These are phyloP conservation scores for Ophioninae sp. DNA, from an alignment of 2,888 invertebrate species.

Conservation along the genomic window DNA sequence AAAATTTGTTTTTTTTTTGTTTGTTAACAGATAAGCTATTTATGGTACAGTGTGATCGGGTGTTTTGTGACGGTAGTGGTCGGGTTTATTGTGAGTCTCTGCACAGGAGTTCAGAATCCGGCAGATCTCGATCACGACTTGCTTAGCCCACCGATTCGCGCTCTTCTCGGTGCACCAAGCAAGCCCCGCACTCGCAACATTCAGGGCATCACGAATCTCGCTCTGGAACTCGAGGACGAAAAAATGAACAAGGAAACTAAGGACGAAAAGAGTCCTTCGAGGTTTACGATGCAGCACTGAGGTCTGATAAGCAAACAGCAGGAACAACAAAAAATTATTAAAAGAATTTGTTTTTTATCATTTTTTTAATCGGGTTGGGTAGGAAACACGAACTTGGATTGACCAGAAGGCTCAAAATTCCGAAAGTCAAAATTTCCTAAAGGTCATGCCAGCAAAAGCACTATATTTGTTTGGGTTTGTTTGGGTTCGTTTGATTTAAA, in stretches of 20 bases:
- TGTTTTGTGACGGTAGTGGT: conserved; percentile 87
- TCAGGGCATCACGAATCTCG: conserved; percentile 76
- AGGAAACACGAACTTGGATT: too few species aligned
- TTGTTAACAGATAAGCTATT: conserved; percentile 82
- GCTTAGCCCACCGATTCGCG: conserved; percentile 86
- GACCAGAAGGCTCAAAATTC: too few species aligned
- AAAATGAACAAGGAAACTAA: conserved; percentile 64
- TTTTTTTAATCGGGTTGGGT: not conserved
- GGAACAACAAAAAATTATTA: not conserved
- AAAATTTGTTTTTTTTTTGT: not conserved
- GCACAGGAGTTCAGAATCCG: conserved; percentile 85
- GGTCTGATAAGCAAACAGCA: not conserved
- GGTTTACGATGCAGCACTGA: conserved; percentile 7
- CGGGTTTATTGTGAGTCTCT: conserved; percentile 88
- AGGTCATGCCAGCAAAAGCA: too few species aligned
- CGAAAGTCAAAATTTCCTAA: too few species aligned
- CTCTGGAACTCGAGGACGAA: conserved; percentile 76
- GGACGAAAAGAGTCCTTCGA: conserved; percentile 60
- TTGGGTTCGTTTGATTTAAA: too few species aligned
- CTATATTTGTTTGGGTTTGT: too few species aligned
- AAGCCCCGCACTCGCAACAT: conserved; percentile 69
- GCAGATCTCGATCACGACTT: conserved; percentile 85
- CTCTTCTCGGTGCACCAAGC: conserved; percentile 79
- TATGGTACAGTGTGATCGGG: conserved; percentile 95
- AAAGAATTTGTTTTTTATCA: not conserved